These are phyloP conservation scores for Apteryx owenii DNA, from an alignment of 2,113 vertebrate genomes.

Conservation along the genomic window DNA sequence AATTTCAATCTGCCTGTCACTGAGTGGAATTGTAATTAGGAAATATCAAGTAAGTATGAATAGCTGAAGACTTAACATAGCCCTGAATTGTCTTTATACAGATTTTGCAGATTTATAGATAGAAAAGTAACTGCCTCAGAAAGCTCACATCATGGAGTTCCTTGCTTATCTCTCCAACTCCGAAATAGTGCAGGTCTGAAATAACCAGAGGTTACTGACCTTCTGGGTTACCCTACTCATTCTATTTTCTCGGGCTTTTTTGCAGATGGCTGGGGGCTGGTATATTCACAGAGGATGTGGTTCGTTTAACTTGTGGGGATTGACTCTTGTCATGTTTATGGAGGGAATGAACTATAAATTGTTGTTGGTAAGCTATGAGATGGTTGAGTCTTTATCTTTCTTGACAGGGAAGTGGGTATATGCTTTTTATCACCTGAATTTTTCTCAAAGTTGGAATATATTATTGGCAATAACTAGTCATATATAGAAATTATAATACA, in stretches of 20 bases:
- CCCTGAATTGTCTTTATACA: neutral
- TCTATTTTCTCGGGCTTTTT: constrained; percentile 59
- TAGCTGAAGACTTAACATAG: neutral
- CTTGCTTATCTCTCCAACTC: constrained; percentile 2
- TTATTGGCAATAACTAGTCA: neutral
- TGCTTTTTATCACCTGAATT: neutral
- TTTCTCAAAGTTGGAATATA: neutral
- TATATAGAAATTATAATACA: neutral
- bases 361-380: neutral
- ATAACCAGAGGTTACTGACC: constrained; percentile 37
- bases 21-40: constrained; percentile 4
- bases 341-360: neutral
- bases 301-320: constrained; percentile 19
- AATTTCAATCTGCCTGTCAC: constrained; percentile 27
- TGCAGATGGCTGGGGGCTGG: constrained; percentile 41
- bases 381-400: neutral
- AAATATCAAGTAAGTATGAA: constrained; percentile 25
- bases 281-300: constrained; percentile 49
- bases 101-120: neutral
- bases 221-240: neutral
- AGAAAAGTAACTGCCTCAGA: neutral
- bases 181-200: neutral
- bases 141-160: neutral
- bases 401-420: neutral
- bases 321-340: constrained; percentile 3